Evolutionary conservation across 2,797 vertebrate species (phyloP), one percentile per base, ranked within the genome.

Genomic region (Ctenopoma kingsleyae): DNA sequence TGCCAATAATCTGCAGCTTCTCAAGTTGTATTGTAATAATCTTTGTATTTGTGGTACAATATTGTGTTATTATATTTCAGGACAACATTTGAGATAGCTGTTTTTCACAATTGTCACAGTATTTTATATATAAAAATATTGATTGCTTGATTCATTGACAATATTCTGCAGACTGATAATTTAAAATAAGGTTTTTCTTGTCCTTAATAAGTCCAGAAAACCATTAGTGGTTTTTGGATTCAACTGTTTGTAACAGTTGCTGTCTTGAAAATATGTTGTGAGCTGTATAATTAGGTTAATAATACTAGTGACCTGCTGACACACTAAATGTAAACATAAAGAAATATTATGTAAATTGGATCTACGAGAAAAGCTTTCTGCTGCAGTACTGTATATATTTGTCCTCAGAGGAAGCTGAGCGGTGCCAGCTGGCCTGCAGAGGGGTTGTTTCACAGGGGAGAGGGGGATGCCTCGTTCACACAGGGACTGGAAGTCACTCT

Each of bases 381-480:
- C 44, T 61, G 41, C 20, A 36, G 35, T 67, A 68, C 68, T 16
- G 68, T 38, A 66, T 86, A 82, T 83, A 78, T 23, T 59, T 76
- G 72, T 67, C 83, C 72, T 74, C 30, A 70, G 80, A 88, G 82
- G 86, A 90, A 89, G 88, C 82, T 23, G 65, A 76, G 27, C 72
- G 0, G 63, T 87, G 90, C 90, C 91, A 93, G 82, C 86, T 93
- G 93, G 88, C 87, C 84, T 55, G 66, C 46, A 64, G 59, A 74
- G 76, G 84, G 81, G 46, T 73, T 78, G 62, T 82, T 91, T 81
- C 77, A 81, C 70, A 68, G 76, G 66, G 78, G 73, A 79, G 61
- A 80, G 71, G 83, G 88, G 85, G 71, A 84, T 79, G 89, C 88
- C 88, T 90, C 23, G 43, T 72, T 72, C 68, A 74, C 47, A 67